phyloP scores from a whole-genome alignment of 2,113 vertebrate genomes.

The Cyphomyrus discorhynchus region DNA sequence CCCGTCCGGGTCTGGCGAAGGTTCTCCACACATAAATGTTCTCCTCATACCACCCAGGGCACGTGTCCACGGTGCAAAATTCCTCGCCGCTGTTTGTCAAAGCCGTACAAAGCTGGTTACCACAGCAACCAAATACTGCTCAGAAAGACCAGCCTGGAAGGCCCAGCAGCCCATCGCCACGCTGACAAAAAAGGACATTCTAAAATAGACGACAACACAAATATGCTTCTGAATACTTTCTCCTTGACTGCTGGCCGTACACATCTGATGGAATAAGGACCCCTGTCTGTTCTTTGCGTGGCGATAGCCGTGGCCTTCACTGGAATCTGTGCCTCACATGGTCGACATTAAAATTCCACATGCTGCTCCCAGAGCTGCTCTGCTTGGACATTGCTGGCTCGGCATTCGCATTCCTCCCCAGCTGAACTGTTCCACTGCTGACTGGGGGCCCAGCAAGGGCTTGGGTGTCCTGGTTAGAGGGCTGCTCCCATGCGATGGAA shows the following conservation, averaged over 20 bases:
- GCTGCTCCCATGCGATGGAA: neutral
- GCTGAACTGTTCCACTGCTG: neutral
- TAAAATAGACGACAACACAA: neutral
- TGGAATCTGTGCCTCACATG: constrained; percentile 14
- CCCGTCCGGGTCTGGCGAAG: neutral
- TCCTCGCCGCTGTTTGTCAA: constrained; percentile 19
- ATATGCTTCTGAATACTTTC: neutral
- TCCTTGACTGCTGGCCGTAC: neutral
- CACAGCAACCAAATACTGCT: constrained; percentile 17
- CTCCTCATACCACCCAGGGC: constrained; percentile 9
- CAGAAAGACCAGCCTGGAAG: neutral
- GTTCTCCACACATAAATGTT: constrained; percentile 1
- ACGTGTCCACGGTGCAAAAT: constrained; percentile 3
- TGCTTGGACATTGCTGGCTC: constrained; percentile 16
- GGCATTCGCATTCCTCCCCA: constrained; percentile 6
- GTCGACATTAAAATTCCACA: constrained; percentile 25
- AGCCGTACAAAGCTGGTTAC: constrained; percentile 10
- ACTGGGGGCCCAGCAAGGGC: neutral
- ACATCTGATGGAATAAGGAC: neutral
- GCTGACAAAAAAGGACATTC: neutral
- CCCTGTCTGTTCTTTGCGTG: neutral
- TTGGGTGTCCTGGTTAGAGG: neutral
- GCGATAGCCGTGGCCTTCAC: neutral
- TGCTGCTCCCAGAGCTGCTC: constrained; percentile 9
- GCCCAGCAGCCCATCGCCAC: neutral